Evolutionary conservation across 2,113 vertebrate genomes (phyloP), one percentile per base, ranked within the genome.

Genomic region (Campylorhamphus procurvoides): DNA sequence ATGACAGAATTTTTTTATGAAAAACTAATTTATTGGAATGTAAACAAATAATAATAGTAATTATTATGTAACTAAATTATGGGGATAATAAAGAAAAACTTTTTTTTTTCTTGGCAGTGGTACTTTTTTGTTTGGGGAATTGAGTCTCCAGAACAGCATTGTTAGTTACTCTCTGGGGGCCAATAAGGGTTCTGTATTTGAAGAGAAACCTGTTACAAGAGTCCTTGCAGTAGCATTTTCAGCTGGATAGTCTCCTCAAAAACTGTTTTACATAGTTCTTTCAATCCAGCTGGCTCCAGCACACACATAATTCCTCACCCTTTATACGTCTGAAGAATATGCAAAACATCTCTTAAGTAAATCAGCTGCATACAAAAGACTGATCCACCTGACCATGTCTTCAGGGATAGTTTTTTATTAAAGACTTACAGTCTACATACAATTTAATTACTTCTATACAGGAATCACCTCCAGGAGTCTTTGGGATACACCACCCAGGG

Each of bases 401-500:
- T 3, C 35, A 52, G 31, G 12, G 87, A 18, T 7, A 67, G 9
- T 29, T 90, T 78, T 52, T 84, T 46, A 44, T 69, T 52, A 7
- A 50, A 67, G 58, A n/a, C 7, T 71, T 59, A 24, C 1, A 55
- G 20, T 67, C 29, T 50, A 29, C 3, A 24, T 47, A 19, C 0
- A 58, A 68, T 67, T 52, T 52, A 29, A 47, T 52, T 79, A 55
- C 7, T 67, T 78, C 17, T 68, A 3, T 42, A 68, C 8, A 88
- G 14, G 24, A 93, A 78, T 87, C 28, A 62, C 25, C 4, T 78
- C 33, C 63, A 9, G 5, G 31, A 76, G n/a, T 72, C 29, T 73
- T 85, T 59, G n/a, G 16, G 12, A n/a, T 25, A 44, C 17, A 66
- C 8, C 7, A 79, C 2, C 3, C 1, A 1, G 16, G 7, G 5